A percentile compares a stretch with the other conserved stretches of the same genome.
Evolutionary conservation across 2,113 vertebrate species (phyloP).

Genomic region (Corydoras sp.): DNA sequence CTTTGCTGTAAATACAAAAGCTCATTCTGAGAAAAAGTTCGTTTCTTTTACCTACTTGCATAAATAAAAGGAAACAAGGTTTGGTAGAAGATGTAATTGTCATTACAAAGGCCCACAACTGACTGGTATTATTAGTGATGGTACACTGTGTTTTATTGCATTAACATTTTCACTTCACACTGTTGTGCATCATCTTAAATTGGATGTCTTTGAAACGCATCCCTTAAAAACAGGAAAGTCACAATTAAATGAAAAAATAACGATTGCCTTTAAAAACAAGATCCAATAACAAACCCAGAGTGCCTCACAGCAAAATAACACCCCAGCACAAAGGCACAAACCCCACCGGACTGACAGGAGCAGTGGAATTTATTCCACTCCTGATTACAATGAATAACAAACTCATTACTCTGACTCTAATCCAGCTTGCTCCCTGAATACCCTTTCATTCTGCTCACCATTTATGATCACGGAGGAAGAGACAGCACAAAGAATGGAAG

Average conservation of each 20-base stretch:
- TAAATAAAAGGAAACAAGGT: constrained; percentile 3
- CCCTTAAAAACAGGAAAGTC: not conserved
- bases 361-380: constrained; percentile 27
- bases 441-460: constrained; percentile 23
- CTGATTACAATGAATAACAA: constrained; percentile 34
- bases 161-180: not conserved
- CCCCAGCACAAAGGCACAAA: constrained; percentile 18
- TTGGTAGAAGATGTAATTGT: not conserved
- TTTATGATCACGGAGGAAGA: constrained; percentile 10
- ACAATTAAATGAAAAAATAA: not conserved
- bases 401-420: constrained; percentile 39
- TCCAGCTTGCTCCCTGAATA: constrained; percentile 37
- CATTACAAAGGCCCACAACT: not conserved
- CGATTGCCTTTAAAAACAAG: not conserved
- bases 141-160: not conserved
- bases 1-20: not conserved
- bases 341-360: constrained; percentile 14
- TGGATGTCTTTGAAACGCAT: not conserved
- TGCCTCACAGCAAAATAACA: constrained; percentile 20
- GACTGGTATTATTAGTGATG: constrained; percentile 12
- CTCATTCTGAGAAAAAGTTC: not conserved
- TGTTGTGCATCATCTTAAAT: not conserved
- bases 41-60: not conserved
- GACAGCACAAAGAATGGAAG: not conserved
- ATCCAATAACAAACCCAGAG: not conserved